Conservation (phyloP, 2,888 invertebrate species). For the Furcula furcula region DNA sequence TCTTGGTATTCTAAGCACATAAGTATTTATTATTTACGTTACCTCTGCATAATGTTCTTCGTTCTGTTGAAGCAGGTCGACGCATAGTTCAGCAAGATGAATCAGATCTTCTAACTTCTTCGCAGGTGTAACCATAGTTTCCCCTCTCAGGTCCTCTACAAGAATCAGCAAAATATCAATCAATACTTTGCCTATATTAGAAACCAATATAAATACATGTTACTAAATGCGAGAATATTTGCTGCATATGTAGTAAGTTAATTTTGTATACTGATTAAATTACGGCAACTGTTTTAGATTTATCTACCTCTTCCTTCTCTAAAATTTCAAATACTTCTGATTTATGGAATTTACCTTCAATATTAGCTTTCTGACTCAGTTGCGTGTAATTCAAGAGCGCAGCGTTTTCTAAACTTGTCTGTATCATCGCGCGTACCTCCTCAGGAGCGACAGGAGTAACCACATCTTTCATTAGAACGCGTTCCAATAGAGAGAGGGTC, state of each 20-base stretch:
- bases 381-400: constrained; percentile 98
- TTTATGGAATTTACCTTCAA: constrained; percentile 93
- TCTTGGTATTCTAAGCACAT: constrained; percentile 8
- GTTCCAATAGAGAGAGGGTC: constrained; percentile 96
- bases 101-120: constrained; percentile 98
- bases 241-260: too few relatives aligned
- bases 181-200: too few relatives aligned
- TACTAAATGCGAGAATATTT: too few relatives aligned
- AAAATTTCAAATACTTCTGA: too few relatives aligned
- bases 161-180: too few relatives aligned
- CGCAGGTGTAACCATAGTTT: constrained; percentile 90
- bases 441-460: constrained; percentile 97
- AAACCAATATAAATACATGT: too few relatives aligned
- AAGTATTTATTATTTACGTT: constrained; percentile 13
- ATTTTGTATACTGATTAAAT: too few relatives aligned
- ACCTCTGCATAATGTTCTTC: constrained; percentile 99
- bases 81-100: constrained; percentile 98
- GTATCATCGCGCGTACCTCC: constrained; percentile 97
- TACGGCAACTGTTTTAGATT: too few relatives aligned
- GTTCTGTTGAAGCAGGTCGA: constrained; percentile 98
- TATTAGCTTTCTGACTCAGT: constrained; percentile 97
- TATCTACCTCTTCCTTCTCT: constrained; percentile 1
- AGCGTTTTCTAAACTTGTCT: constrained; percentile 98
- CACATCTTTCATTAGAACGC: constrained; percentile 99
- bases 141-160: constrained; percentile 90